Evolutionary conservation across 2,797 vertebrate genomes (phyloP), one percentile per base, ranked within the genome.

Genomic region (Phoebastria nigripes): DNA sequence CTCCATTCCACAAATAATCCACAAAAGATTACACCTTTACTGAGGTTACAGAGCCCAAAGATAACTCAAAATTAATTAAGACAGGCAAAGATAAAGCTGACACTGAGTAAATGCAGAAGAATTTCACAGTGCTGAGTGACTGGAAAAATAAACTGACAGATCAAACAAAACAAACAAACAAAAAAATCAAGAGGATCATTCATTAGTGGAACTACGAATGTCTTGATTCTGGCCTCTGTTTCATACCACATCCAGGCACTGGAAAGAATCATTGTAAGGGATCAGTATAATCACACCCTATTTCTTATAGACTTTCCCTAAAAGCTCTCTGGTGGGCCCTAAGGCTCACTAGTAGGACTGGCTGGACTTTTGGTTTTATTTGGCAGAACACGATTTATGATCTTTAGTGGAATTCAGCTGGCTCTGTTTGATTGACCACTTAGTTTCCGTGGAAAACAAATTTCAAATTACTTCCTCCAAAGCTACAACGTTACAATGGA

Each of bases 391-490:
- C 12, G 24, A 73, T 80, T 83, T 67, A 88, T 19, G 46, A 61
- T 72, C 24, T 62, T 79, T 21, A 69, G 44, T 25, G 51, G 49
- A 84, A 73, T 44, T 58, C 39, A 58, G 11, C n/a, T 80, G 29
- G 15, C 20, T 89, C 22, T 44, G 37, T 13, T 54, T 59, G 33
- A 51, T n/a, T 77, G 35, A 67, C 63, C 47, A 84, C 24, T 47
- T 51, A 39, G 35, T 71, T 49, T 79, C 83, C 65, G 74, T 42
- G 42, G 87, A 69, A 93, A 91, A 61, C 63, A 72, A 80, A 90
- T 82, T 93, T 83, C 63, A 91, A 89, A 90, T 71, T 52, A 95
- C 89, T 63, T 92, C n/a, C 42, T 69, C 44, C 61, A 87, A 74
- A 47, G 52, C 11, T 73, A 70, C 28, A 5, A 15, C 85, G 51